Conservation (phyloP, 1,140 invertebrate species). For the Caerostris extrusa region DNA sequence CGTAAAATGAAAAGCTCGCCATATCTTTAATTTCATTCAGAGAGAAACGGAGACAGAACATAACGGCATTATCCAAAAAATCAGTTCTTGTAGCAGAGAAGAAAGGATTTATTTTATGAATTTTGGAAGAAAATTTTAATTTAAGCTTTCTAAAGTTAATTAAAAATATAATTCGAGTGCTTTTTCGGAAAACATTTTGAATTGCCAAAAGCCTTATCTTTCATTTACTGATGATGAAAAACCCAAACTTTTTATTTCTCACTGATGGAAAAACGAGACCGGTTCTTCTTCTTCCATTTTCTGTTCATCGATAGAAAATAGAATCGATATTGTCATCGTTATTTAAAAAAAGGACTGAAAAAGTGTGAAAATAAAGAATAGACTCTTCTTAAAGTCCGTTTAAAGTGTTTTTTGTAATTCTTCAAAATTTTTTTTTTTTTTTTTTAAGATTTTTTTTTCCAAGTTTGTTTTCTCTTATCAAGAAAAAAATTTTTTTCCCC, state of each 20-base stretch:
- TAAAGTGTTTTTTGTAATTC: background rate
- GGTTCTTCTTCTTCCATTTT: background rate
- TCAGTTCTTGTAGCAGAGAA: background rate
- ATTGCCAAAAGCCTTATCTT: conserved; percentile 10
- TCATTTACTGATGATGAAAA: background rate
- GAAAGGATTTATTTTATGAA: background rate
- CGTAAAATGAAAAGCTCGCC: background rate
- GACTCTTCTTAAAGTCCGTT: background rate
- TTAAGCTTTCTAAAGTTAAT: conserved; percentile 18
- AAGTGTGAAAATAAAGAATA: conserved; percentile 10
- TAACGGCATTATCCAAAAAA: conserved; percentile 10
- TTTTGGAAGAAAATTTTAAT: conserved; percentile 6
- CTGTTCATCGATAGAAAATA: conserved; percentile 19
- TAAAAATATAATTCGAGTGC: conserved; percentile 20
- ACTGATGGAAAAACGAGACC: conserved; percentile 24
- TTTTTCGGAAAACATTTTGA: background rate
- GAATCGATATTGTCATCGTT: conserved; percentile 51
- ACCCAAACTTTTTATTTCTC: background rate
- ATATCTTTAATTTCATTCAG: conserved; percentile 34
- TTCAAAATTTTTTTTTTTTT: background rate
- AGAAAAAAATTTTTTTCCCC: background rate
- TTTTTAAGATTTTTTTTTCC: background rate
- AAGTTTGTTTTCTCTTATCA: conserved; percentile 28
- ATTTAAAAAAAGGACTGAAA: background rate
- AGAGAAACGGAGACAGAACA: conserved; percentile 10